Evolutionary conservation across 2,888 invertebrate species (phyloP).

Genomic region (Mactromeris polynyma): DNA sequence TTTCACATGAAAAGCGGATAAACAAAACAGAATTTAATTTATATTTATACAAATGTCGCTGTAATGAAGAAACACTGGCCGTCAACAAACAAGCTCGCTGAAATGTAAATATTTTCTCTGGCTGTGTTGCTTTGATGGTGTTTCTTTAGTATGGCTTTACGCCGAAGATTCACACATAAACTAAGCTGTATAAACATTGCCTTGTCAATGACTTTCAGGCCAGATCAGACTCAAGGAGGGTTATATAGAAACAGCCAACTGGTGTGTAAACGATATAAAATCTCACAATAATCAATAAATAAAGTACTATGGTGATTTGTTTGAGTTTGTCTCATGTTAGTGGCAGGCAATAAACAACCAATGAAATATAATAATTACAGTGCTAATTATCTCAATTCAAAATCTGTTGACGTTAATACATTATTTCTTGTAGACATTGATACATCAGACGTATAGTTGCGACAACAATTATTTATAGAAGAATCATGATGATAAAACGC

Average conservation of each 20-base stretch:
- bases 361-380: not conserved
- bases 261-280: conserved; percentile 42
- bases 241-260: conserved; percentile 47
- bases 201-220: conserved; percentile 43
- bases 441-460: no score
- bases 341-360: not conserved
- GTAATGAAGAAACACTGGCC: conserved; percentile 70
- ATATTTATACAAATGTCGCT: conserved; percentile 71
- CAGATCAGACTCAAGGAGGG: conserved; percentile 42
- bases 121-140: conserved; percentile 57
- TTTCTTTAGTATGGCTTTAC: conserved; percentile 46
- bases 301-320: not conserved
- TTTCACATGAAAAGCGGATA: conserved; percentile 70
- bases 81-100: conserved; percentile 68
- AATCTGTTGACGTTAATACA: no score
- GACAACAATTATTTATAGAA: no score
- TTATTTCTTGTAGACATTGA: no score
- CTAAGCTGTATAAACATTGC: conserved; percentile 67
- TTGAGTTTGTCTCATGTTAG: not conserved
- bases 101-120: conserved; percentile 68
- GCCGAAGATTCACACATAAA: conserved; percentile 68
- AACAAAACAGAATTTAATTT: conserved; percentile 68
- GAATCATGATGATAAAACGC: no score
- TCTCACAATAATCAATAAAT: conserved; percentile 18
- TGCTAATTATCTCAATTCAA: not conserved